A percentile compares a stretch with the other conserved stretches of the same genome.
Evolutionary conservation across 2,797 vertebrate genomes (phyloP).

Genomic region (Eulemur mongoz): DNA sequence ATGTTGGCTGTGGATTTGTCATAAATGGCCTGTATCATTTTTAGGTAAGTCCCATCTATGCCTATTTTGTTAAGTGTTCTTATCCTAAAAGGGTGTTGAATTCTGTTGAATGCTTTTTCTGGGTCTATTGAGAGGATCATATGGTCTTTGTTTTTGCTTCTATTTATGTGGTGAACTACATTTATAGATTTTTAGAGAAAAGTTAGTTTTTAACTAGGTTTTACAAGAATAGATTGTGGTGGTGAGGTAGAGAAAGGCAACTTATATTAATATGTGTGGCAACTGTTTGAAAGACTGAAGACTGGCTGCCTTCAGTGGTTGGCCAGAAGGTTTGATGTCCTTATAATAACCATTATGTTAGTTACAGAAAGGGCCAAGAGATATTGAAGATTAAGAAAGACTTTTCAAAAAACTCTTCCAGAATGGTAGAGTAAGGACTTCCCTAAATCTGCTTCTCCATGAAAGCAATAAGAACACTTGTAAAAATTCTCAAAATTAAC

Average conservation of each 20-base stretch:
- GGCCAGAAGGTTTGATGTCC: not conserved
- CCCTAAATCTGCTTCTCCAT: not conserved
- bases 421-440: not conserved
- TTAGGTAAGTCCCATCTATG: too few relatives aligned
- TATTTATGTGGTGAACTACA: too few relatives aligned
- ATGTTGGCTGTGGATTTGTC: too few relatives aligned
- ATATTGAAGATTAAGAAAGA: not conserved
- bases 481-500: not conserved
- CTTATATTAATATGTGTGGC: not conserved
- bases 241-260: not conserved
- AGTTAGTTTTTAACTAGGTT: not conserved
- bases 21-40: too few relatives aligned
- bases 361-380: not conserved
- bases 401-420: not conserved
- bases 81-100: too few relatives aligned
- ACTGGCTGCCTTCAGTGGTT: not conserved
- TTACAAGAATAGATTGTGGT: not conserved
- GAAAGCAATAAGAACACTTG: not conserved
- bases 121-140: too few relatives aligned
- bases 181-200: not conserved
- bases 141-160: too few relatives aligned
- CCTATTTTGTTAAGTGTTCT: too few relatives aligned
- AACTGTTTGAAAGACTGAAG: not conserved
- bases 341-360: not conserved
- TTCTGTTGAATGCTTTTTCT: too few relatives aligned